These are phyloP conservation scores for Ambastaia sidthimunki DNA, from an alignment of 2,797 vertebrate genomes.

Conservation along the genomic window DNA sequence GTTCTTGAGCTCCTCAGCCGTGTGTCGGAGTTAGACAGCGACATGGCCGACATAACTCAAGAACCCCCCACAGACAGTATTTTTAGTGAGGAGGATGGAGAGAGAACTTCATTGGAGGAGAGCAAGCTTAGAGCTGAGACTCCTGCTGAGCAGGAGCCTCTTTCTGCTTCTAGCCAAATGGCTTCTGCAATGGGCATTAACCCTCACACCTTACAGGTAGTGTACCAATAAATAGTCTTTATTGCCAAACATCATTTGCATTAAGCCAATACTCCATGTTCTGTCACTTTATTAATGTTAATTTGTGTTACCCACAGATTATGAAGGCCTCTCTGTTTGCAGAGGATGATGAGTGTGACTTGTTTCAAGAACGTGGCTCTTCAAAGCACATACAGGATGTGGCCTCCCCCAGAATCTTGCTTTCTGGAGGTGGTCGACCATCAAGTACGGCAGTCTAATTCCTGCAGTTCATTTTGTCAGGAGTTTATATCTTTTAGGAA, in stretches of 20 bases:
- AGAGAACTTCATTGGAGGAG: slow-evolving; percentile 42
- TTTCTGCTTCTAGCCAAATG: slow-evolving; percentile 84
- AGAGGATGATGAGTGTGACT: slow-evolving; percentile 87
- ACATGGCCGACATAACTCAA: slow-evolving; percentile 96
- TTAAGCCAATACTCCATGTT: slow-evolving; percentile 54
- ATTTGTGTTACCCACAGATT: slow-evolving; percentile 76
- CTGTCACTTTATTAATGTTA: slow-evolving; percentile 72
- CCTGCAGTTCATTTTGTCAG: background rate
- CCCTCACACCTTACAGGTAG: slow-evolving; percentile 92
- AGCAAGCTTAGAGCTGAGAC: slow-evolving; percentile 50
- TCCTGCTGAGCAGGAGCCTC: slow-evolving; percentile 74
- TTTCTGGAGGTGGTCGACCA: slow-evolving; percentile 69
- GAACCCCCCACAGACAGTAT: slow-evolving; percentile 71
- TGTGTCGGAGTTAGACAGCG: slow-evolving; percentile 89
- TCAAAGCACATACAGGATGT: slow-evolving; percentile 76
- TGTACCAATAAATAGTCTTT: slow-evolving; percentile 53
- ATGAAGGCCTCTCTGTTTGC: slow-evolving; percentile 95
- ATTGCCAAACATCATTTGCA: slow-evolving; percentile 49
- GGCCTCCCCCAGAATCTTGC: slow-evolving; percentile 78
- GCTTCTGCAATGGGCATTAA: slow-evolving; percentile 88
- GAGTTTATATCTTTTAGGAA: background rate
- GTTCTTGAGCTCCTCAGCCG: slow-evolving; percentile 79
- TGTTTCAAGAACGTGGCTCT: slow-evolving; percentile 71
- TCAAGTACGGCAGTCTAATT: slow-evolving; percentile 43
- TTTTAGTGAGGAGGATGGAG: slow-evolving; percentile 70